Evolutionary conservation across 2,113 vertebrate genomes (phyloP).

Genomic region (Eidolon helvum): DNA sequence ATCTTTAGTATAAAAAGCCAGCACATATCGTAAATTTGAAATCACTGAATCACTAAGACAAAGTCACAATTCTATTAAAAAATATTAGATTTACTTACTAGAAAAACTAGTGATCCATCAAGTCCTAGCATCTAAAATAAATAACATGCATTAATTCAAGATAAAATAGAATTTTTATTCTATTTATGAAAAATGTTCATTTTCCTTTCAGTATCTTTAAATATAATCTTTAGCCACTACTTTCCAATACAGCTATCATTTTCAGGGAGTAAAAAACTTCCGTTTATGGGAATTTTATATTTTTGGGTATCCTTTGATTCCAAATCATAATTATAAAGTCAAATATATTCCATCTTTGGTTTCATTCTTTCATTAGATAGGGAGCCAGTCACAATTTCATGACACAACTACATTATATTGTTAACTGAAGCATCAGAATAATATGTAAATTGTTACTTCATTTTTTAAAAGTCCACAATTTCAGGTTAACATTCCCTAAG

Average conservation of each 20-base stretch:
- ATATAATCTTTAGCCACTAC: not conserved
- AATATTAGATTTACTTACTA: slow-evolving; percentile 86
- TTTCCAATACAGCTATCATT: not conserved
- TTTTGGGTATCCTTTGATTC: not conserved
- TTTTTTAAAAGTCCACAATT: not conserved
- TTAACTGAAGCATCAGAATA: not conserved
- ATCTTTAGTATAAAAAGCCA: not conserved
- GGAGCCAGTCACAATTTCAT: not conserved
- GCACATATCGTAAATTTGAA: not conserved
- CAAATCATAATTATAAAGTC: not conserved
- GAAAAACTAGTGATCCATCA: slow-evolving; percentile 96
- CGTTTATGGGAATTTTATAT: not conserved
- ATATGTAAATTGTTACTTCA: not conserved
- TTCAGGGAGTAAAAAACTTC: not conserved
- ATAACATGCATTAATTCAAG: slow-evolving; percentile 18
- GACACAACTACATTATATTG: not conserved
- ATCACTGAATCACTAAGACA: not conserved
- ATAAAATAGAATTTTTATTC: not conserved
- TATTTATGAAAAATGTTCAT: not conserved
- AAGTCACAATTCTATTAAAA: not conserved
- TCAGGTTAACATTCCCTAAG: not conserved
- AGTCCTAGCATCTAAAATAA: slow-evolving; percentile 94
- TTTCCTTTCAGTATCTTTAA: slow-evolving; percentile 20
- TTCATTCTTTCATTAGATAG: not conserved
- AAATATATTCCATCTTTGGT: not conserved